A percentile compares a stretch with the other conserved stretches of the same genome.
Conservation (phyloP, 2,113 vertebrate genomes). For the Pomatorhinus ruficollis region DNA sequence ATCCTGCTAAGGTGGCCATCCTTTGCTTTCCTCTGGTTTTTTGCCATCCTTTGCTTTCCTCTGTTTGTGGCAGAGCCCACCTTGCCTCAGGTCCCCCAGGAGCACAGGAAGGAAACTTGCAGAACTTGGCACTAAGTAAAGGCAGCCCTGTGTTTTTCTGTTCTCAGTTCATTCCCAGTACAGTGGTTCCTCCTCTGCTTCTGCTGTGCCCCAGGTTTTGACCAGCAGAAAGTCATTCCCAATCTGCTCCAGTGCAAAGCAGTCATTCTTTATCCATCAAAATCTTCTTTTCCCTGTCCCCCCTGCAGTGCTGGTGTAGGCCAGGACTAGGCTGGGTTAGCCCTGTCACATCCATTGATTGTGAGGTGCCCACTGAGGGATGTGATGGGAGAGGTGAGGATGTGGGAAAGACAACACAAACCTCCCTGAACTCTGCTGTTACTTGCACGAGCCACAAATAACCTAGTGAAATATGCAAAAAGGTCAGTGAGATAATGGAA, state of each 20-base stretch:
- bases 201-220: not conserved
- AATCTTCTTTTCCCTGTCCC: not conserved
- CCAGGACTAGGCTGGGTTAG: not conserved
- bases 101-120: not conserved
- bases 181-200: not conserved
- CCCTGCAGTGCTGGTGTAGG: not conserved
- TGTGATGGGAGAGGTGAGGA: not conserved
- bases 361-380: not conserved
- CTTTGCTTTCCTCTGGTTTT: not conserved
- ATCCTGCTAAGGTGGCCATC: not conserved
- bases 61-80: not conserved
- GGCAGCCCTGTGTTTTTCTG: not conserved
- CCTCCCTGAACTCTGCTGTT: not conserved
- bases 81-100: rapidly evolving
- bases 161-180: not conserved
- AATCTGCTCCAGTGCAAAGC: too few relatives aligned
- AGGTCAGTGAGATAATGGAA: not conserved
- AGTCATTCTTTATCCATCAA: not conserved
- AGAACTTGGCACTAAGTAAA: not conserved
- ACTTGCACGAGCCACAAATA: not conserved
- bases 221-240: not conserved
- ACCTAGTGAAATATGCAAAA: not conserved
- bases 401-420: not conserved
- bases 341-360: not conserved
- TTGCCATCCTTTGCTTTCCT: not conserved